Evolutionary conservation across 1,140 invertebrate species (phyloP).

Genomic region (Gonatopus flavifemur): DNA sequence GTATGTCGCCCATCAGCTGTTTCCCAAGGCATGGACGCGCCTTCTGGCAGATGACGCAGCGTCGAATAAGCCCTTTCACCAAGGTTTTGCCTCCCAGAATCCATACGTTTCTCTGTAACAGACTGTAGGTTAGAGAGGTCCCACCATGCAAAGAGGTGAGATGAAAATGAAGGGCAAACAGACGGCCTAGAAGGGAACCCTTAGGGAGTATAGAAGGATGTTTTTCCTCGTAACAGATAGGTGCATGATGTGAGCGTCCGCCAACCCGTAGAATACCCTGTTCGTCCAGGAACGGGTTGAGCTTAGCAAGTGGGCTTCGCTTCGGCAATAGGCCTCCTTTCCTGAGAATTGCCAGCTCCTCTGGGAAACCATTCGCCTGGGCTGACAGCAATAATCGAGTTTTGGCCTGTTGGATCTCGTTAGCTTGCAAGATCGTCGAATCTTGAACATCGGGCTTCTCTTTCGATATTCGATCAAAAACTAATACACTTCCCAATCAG

Average conservation of each 20-base stretch:
- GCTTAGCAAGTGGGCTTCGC: not conserved
- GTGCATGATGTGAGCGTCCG: too few relatives aligned
- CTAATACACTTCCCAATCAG: too few relatives aligned
- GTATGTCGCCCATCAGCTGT: not conserved
- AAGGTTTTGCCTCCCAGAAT: not conserved
- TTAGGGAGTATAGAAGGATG: too few relatives aligned
- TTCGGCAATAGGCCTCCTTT: not conserved
- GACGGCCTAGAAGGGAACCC: not conserved
- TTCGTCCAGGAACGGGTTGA: too few relatives aligned
- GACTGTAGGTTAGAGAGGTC: not conserved
- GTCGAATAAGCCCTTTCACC: not conserved
- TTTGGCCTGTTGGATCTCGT: not conserved
- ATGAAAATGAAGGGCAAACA: not conserved
- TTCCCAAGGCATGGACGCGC: too few relatives aligned
- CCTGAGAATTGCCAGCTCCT: not conserved
- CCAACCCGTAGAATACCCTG: too few relatives aligned
- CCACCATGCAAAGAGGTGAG: not conserved
- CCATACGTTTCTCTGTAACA: not conserved
- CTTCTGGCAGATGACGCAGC: slow-evolving; percentile 2
- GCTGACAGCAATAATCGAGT: not conserved
- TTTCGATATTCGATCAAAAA: not conserved
- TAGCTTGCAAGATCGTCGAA: not conserved
- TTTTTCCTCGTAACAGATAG: slow-evolving; percentile 1
- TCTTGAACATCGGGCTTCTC: not conserved
- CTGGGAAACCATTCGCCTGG: not conserved